Evolutionary conservation across 1,140 invertebrate species (phyloP), one percentile per base, ranked within the genome.

Genomic region (Pseudobourletiella spinata): DNA sequence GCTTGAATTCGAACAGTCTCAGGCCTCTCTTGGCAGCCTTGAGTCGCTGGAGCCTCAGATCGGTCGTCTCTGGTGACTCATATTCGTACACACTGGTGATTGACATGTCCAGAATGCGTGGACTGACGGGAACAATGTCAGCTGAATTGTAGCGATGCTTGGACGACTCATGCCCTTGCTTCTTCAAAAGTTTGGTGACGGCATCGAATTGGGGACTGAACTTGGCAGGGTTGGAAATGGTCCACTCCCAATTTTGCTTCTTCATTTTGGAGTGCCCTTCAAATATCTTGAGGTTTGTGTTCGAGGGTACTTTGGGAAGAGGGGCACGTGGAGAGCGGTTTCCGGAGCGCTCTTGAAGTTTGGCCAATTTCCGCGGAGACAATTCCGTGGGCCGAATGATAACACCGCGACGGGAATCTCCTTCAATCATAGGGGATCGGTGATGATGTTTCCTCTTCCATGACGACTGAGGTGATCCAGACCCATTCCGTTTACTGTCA

Each of bases 51-150:
- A 24, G 3, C 3, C 6, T 42, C 14, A 3, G 26, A 20, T 57
- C 42, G 4, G 14, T 3, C 14, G 42, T 43, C 4, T 57, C 42
- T 22, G 32, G 32, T 4, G 56, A 42, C 25, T 55, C 26, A 29
- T 61, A 65, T 14, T 65, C 63, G 22, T 65, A 65, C 42, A 65
- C 26, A 30, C 58, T 60, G 3, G 43, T 59, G 25, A 65, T 39
- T 2, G 52, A 57, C 30, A 60, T 35, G 28, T 65, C 54, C 0
- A 39, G 14, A 24, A 35, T 51, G 22, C 8, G 42, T 22, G 55
- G 24, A 57, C 29, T n/a, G 8, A 48, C 46, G 11, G 16, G 11
- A 42, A 14, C 18, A 42, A 42, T 42, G 18, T 42, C 18, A 18
- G 24, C 24, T 48, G 11, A 11, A 48, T 48, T 25, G 46, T 6